Evolutionary conservation across 2,888 invertebrate species (phyloP), one percentile per base, ranked within the genome.

Genomic region (Leptura quadrifasciata): DNA sequence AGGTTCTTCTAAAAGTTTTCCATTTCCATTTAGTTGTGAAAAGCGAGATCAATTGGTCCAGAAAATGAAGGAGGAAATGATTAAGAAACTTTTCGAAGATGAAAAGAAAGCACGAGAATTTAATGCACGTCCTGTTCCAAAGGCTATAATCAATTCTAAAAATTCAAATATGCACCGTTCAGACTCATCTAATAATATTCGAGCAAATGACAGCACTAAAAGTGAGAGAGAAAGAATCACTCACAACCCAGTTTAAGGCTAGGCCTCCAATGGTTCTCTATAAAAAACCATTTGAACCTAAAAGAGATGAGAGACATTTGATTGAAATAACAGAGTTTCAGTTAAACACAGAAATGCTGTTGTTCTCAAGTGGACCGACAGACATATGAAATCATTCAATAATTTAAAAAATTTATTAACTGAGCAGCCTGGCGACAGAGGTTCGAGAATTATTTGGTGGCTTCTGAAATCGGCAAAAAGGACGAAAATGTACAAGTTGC

Each of bases 1-100:
- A 52, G 67, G 20, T 12, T 10, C 8, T 9, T n/a, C 54, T 4
- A 0, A 81, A 72, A 55, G n/a, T n/a, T n/a, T n/a, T n/a, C 82
- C 85, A 0, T 64, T 89, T 72, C 94, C 94, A 15, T 95, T 95
- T 84, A 94, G 94, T 79, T 95, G 95, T 89, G 94, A 94, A 75
- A 90, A 91, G 72, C 88, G 94, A 15, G 92, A 94, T 86, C 92
- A 92, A 84, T 88, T 91, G 73, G 82, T 92, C 27, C 89, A 90
- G 68, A 89, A 90, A 57, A 92, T 91, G 72, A 93, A 92, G 79
- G 93, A 94, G 78, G 91, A 93, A 82, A 91, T 91, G 81, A 91
- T 94, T 9, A 91, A 92, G 79, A 90, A 91, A 78, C 84, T 85
- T 24, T 20, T 92, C 20, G 92, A 93, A 78, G 92, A 93, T 76